Evolutionary conservation across 2,797 vertebrate genomes (phyloP), one percentile per base, ranked within the genome.

Genomic region (Argyrosomus regius): DNA sequence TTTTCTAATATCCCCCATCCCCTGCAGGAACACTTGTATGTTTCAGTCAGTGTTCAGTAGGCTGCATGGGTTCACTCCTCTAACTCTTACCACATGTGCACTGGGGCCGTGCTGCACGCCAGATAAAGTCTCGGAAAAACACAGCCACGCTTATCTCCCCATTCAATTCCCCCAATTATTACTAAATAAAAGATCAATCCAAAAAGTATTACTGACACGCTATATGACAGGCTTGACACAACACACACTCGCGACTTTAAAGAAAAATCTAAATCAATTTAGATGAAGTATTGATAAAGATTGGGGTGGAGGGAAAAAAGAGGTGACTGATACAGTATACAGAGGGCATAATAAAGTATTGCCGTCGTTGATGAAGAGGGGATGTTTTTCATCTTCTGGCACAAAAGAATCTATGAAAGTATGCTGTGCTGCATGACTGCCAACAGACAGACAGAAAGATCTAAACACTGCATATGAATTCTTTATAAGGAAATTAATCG

Each of bases 11-110:
- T 86, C 87, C 89, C 84, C 72, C 85, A 91, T 90, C 86, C 92
- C 91, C 94, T 92, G 89, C 90, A 95, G 94, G 91, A 93, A 91
- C 76, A 87, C 89, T 92, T 88, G 87, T 87, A 89, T 80, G 78
- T 94, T 94, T 93, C 88, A 91, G 76, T 87, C 86, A 72, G 82
- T 75, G 84, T 84, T 91, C 81, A 66, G 82, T 46, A 46, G 54
- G 62, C 82, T 77, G 78, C 83, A 75, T 50, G 88, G 73, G 78
- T 86, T 92, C 84, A 82, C 85, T 75, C 50, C 71, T 50, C 59
- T 96, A 96, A 96, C 93, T 85, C 88, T 61, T 90, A 91, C 92
- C 95, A 96, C 92, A 94, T 96, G 95, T 93, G 90, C 52, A 6
- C 63, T 86, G 79, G 48, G 67, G 85, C 75, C 28, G 17, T 18